Conservation (phyloP, 2,113 vertebrate genomes). For the Micromys minutus region DNA sequence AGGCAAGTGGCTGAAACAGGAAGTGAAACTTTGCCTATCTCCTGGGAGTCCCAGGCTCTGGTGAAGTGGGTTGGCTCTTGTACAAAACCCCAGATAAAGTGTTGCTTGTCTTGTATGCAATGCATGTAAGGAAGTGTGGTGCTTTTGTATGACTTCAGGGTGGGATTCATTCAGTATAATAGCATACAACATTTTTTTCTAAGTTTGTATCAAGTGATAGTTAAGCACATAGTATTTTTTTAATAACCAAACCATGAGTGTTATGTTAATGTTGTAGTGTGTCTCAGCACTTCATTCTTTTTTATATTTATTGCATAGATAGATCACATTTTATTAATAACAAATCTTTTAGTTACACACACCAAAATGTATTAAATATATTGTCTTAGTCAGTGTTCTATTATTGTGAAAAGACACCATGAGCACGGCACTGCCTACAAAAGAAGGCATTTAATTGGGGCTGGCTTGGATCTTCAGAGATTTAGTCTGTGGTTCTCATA, state of each 20-base stretch:
- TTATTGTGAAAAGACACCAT: not conserved
- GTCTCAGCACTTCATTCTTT: not conserved
- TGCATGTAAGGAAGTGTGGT: not conserved
- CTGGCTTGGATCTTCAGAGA: not conserved
- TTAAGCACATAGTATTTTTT: slow-evolving; percentile 12
- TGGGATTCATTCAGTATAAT: not conserved
- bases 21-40: not conserved
- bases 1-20: not conserved
- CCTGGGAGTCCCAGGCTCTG: not conserved
- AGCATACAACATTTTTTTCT: not conserved
- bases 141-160: not conserved
- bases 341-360: not conserved
- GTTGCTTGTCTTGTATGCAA: not conserved
- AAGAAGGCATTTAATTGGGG: not conserved
- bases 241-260: not conserved
- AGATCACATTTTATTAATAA: not conserved
- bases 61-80: not conserved
- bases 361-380: not conserved
- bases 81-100: not conserved
- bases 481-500: not conserved
- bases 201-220: slow-evolving; percentile 4
- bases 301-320: not conserved
- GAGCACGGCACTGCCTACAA: not conserved
- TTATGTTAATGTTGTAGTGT: not conserved
- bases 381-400: not conserved